Percentiles rank a stretch among this genome's conserved stretches.
Evolutionary conservation across 2,797 vertebrate species (phyloP).

Genomic region (Chloroceryle amazona): DNA sequence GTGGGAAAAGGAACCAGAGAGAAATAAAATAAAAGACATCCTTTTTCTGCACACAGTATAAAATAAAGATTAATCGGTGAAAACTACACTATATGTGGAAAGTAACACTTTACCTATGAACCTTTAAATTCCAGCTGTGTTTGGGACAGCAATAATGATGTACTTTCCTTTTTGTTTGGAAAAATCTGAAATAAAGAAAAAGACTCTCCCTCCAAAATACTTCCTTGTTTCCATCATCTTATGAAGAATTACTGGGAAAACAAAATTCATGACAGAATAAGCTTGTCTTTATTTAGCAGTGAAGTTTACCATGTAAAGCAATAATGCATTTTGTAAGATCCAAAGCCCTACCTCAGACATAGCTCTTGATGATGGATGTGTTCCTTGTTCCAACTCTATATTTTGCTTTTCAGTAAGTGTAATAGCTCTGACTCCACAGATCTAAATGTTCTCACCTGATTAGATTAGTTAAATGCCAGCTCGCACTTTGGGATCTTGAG

Average conservation of each 20-base stretch:
- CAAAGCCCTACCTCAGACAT: not conserved
- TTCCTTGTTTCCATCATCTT: not conserved
- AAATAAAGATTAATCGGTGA: not conserved
- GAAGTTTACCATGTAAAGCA: constrained; percentile 1
- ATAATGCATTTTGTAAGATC: not conserved
- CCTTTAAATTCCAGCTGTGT: not conserved
- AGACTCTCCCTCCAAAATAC: not conserved
- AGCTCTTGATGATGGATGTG: not conserved
- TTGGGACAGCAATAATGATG: not conserved
- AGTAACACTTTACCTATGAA: not conserved
- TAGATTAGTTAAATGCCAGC: constrained; percentile 57
- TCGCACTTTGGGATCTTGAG: constrained; percentile 45
- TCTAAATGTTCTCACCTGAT: constrained; percentile 50
- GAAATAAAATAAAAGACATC: not conserved
- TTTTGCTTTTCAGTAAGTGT: constrained; percentile 32
- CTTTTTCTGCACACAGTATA: not conserved
- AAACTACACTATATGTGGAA: not conserved
- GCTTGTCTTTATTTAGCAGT: constrained; percentile 19
- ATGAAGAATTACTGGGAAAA: not conserved
- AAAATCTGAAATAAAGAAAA: not conserved
- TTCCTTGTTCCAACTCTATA: not conserved
- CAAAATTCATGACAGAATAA: constrained; percentile 11
- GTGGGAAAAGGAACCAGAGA: not conserved
- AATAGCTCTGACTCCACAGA: constrained; percentile 9
- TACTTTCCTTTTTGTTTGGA: not conserved